These are phyloP conservation scores for Gadus chalcogrammus DNA, from an alignment of 2,113 vertebrate genomes.

Conservation along the genomic window DNA sequence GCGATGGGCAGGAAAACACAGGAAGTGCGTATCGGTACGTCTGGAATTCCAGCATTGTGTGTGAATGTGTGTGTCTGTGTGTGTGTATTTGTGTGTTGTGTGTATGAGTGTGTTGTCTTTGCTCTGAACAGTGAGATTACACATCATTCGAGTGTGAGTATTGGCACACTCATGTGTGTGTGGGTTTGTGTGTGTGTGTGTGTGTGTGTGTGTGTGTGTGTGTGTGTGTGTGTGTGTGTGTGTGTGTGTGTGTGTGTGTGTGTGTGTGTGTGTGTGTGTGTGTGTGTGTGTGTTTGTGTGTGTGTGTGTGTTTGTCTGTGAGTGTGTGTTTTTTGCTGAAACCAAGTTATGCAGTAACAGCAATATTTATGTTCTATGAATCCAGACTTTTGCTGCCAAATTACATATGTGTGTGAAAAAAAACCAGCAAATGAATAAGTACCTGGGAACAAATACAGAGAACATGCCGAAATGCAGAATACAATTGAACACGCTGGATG, in stretches of 20 bases:
- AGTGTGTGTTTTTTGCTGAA: background rate
- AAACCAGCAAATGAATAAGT: no score
- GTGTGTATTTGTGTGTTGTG: no score
- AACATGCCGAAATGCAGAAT: no score
- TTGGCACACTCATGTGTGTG: no score
- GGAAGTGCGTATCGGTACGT: constrained; percentile 58
- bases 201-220: background rate
- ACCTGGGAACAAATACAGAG: no score
- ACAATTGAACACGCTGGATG: no score
- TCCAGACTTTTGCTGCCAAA: background rate
- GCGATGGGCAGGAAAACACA: constrained; percentile 48
- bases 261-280: background rate
- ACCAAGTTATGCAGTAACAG: no score
- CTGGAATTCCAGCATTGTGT: constrained; percentile 57
- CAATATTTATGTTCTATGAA: background rate
- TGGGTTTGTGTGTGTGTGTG: background rate
- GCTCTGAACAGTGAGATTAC: no score
- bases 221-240: background rate
- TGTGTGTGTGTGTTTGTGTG: no score
- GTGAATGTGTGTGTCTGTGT: constrained; percentile 18
- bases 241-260: background rate
- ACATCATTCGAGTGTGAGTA: no score
- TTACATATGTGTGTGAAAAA: background rate
- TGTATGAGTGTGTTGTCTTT: no score
- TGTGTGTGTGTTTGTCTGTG: background rate